Percentiles rank a stretch among this genome's conserved stretches.
Conservation (phyloP, 2,113 vertebrate species). For the Callionymus lyra region DNA sequence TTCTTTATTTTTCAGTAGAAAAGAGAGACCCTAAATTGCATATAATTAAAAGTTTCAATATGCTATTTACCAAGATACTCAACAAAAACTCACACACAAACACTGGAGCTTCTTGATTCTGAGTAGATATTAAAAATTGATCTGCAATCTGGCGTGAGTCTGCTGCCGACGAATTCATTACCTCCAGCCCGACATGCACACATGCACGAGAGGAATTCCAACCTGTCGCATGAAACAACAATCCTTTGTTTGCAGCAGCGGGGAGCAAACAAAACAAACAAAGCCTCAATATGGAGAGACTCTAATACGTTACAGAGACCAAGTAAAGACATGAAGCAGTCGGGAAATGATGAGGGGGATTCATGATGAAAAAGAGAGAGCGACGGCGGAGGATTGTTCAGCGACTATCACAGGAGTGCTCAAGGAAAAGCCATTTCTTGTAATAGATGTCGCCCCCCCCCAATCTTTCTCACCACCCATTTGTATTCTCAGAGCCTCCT, state of each 20-base stretch:
- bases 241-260: constrained; percentile 52
- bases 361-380: no score
- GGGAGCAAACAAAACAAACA: constrained; percentile 37
- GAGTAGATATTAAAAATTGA: constrained; percentile 74
- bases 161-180: constrained; percentile 69
- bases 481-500: constrained; percentile 28
- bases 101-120: constrained; percentile 48
- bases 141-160: constrained; percentile 68
- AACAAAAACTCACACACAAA: constrained; percentile 2
- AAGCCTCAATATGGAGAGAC: constrained; percentile 6
- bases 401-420: not conserved
- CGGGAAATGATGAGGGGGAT: no score
- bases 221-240: constrained; percentile 51
- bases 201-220: constrained; percentile 44
- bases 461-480: constrained; percentile 11
- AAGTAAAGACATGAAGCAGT: not conserved
- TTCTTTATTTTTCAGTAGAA: no score
- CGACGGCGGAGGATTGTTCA: no score
- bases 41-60: not conserved
- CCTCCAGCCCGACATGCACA: constrained; percentile 40
- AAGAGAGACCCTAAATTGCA: no score
- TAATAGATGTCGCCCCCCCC: constrained; percentile 1
- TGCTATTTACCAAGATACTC: not conserved
- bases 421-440: not conserved
- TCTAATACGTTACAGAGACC: no score